Percentiles rank a stretch among this genome's conserved stretches.
Evolutionary conservation across 2,113 vertebrate genomes (phyloP).

Genomic region (Colaptes auratus): DNA sequence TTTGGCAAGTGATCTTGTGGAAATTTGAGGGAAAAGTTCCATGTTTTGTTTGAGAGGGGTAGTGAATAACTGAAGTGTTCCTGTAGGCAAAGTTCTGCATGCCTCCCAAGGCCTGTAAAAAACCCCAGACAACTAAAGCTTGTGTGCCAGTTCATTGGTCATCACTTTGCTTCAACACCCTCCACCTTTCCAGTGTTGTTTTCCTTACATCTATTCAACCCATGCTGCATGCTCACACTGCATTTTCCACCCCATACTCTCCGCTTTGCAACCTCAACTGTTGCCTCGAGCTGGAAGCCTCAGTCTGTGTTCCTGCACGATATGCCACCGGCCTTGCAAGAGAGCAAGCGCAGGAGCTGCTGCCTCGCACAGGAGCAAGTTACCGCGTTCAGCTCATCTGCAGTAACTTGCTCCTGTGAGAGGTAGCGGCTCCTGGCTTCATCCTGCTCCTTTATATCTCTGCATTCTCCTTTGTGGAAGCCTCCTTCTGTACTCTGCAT

Average conservation of each 20-base stretch:
- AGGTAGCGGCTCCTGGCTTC: conserved; percentile 22
- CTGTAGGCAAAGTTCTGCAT: background rate
- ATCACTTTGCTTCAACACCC: rapidly evolving
- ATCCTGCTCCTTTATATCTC: background rate
- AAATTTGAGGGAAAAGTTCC: background rate
- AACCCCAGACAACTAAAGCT: background rate
- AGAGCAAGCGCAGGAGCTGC: conserved; percentile 41
- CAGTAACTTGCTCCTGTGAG: conserved; percentile 59
- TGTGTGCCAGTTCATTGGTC: background rate
- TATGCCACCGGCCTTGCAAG: background rate
- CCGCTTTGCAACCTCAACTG: background rate
- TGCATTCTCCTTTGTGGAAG: background rate
- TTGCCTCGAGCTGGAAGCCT: background rate
- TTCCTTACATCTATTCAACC: background rate
- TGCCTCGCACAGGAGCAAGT: conserved; percentile 67
- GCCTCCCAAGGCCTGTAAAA: background rate
- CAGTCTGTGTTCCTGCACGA: background rate
- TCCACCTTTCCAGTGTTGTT: background rate
- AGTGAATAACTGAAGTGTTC: background rate
- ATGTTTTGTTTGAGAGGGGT: background rate
- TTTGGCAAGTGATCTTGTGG: background rate
- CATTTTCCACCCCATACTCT: background rate
- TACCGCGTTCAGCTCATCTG: background rate
- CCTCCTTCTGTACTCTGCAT: background rate
- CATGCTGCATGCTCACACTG: background rate